Base-by-base conservation (phyloP, 2,113 vertebrate genomes). In the Lepisosteus oculatus region DNA sequence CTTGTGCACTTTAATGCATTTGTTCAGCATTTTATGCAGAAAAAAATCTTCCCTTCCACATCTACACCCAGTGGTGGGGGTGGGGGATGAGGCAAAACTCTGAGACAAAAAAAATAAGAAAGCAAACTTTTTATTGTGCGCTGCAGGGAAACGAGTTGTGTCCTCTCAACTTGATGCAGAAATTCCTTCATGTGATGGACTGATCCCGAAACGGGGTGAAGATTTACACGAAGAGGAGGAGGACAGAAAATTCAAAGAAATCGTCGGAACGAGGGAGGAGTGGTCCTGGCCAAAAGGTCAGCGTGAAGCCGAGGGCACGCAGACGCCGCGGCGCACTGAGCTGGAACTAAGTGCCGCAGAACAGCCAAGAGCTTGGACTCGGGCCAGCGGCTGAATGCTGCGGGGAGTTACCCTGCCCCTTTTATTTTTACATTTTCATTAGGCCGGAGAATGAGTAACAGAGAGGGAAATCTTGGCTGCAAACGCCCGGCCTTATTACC, bases 341-440 rank as follows among this genome's bases (percentile, higher is more conserved):
- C 84, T 91, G 89, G 88, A 92, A 91, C 90, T 88, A 90, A 90
- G 85, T 74, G 80, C 80, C 84, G 86, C 85, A 74, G 89, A 75
- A 83, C 76, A 82, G 85, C 83, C 79, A 77, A 82, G 51, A 67
- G 68, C 61, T 14, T 94, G 92, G 92, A 92, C 69, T 71, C 72
- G 75, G 79, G 92, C 91, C 93, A 94, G 88, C 83, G 68, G 72
- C 73, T 84, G 81, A 79, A 83, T 90, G 85, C 75, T 80, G 74
- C 69, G 74, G 69, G 72, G 73, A 74, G 68, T 73, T 77, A 72
- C 76, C 82, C 78, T 78, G 75, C 74, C 74, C 74, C 65, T 63
- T 73, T 72, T 54, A 73, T 76, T 72, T 69, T 80, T 84, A 91
- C 87, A 82, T 87, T 86, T 90, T 84, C 82, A 91, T 91, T 85